Percentiles rank a stretch among this genome's conserved stretches.
Conservation (phyloP, 92 coral and sea anemone genomes). For the Heliopora coerulea region DNA sequence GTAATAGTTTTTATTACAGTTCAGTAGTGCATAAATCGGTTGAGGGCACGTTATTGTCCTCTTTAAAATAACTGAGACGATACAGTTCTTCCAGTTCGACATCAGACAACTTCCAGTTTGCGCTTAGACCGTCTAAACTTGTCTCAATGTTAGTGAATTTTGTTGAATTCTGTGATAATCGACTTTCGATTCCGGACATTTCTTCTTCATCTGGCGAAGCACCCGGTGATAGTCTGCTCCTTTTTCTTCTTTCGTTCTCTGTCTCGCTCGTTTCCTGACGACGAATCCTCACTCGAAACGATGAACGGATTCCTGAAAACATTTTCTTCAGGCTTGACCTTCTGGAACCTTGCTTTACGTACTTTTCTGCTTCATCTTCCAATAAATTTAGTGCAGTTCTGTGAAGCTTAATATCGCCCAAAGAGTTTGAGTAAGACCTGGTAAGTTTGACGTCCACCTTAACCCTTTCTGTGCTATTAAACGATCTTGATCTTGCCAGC, state of each 20-base stretch:
- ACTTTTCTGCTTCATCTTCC: slow-evolving; percentile 32
- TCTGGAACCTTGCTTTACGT: slow-evolving; percentile 12
- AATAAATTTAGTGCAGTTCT: slow-evolving; percentile 19
- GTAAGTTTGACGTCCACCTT: slow-evolving; percentile 39
- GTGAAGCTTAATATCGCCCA: slow-evolving; percentile 36
- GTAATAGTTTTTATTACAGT: slow-evolving; percentile 43
- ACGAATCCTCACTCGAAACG: slow-evolving; percentile 56
- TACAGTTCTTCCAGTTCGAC: slow-evolving; percentile 43
- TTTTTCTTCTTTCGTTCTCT: slow-evolving; percentile 14
- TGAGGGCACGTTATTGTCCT: slow-evolving; percentile 51
- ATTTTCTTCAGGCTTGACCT: slow-evolving; percentile 23
- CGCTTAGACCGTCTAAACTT: neutral
- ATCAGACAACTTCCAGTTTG: slow-evolving; percentile 46
- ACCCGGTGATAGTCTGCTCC: slow-evolving; percentile 1
- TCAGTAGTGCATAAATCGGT: slow-evolving; percentile 96
- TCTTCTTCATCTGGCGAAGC: slow-evolving; percentile 11
- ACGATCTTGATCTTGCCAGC: slow-evolving; percentile 64
- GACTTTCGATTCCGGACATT: slow-evolving; percentile 1
- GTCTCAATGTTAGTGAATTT: neutral
- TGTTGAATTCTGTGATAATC: neutral
- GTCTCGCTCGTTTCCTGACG: slow-evolving; percentile 32
- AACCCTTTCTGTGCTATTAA: slow-evolving; percentile 24
- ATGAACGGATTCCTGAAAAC: slow-evolving; percentile 41
- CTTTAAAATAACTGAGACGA: slow-evolving; percentile 37
- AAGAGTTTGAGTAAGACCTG: slow-evolving; percentile 25